Evolutionary conservation across 2,888 invertebrate species (phyloP).

Genomic region (Meghimatium bilineatum): DNA sequence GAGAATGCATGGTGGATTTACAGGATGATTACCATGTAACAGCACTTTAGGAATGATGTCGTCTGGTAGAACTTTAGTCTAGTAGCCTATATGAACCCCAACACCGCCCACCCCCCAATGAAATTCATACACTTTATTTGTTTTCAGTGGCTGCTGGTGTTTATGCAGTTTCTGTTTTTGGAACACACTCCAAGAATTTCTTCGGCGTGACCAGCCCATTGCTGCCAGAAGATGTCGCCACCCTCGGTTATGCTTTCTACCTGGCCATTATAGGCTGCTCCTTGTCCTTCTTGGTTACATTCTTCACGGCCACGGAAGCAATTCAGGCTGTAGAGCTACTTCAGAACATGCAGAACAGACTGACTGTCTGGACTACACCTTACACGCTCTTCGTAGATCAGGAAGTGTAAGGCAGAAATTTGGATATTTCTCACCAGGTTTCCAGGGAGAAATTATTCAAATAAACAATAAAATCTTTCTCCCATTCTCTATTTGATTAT

Average conservation of each 20-base stretch:
- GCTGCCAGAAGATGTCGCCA: conserved; percentile 20
- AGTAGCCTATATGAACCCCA: too few relatives aligned
- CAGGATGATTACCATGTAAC: too few relatives aligned
- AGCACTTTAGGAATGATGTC: too few relatives aligned
- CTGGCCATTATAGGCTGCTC: conserved; percentile 48
- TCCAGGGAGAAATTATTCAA: neutral
- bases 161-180: conserved; percentile 51
- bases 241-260: conserved; percentile 52
- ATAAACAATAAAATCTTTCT: neutral
- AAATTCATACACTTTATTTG: neutral
- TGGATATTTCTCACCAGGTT: neutral
- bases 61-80: too few relatives aligned
- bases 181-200: conserved; percentile 44
- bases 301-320: conserved; percentile 52
- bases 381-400: conserved; percentile 58
- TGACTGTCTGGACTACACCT: conserved; percentile 54
- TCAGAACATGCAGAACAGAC: conserved; percentile 54
- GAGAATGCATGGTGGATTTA: too few relatives aligned
- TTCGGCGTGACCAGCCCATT: conserved; percentile 44
- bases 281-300: conserved; percentile 48
- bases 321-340: conserved; percentile 52
- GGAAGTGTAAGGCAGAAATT: conserved; percentile 39
- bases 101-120: too few relatives aligned
- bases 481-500: too few relatives aligned
- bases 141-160: conserved; percentile 53